A percentile compares a stretch with the other conserved stretches of the same genome.
Evolutionary conservation across 2,797 vertebrate genomes (phyloP).

Genomic region (Acanthopagrus latus): DNA sequence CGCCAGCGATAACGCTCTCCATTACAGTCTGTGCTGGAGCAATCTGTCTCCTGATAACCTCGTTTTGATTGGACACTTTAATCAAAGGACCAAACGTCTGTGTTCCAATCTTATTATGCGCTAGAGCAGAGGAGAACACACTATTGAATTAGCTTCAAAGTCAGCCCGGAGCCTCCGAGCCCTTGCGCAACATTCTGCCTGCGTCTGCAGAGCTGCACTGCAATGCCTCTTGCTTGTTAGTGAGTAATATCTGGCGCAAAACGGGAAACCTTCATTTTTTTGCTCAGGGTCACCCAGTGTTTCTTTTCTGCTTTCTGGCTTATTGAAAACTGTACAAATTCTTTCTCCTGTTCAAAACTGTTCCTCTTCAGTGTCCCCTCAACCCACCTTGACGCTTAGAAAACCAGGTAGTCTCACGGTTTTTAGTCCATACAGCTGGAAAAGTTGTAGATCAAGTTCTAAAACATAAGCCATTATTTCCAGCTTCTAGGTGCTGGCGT

Average conservation of each 20-base stretch:
- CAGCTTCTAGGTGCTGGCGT: slow-evolving; percentile 23
- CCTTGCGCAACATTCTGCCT: slow-evolving; percentile 16
- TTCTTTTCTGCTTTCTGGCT: slow-evolving; percentile 4
- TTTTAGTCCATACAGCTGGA: not conserved
- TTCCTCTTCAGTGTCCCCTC: not conserved
- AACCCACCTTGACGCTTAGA: not conserved
- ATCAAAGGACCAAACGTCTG: slow-evolving; percentile 72
- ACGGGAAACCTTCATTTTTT: slow-evolving; percentile 19
- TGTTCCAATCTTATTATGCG: slow-evolving; percentile 77
- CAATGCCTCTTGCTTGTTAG: slow-evolving; percentile 30
- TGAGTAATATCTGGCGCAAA: slow-evolving; percentile 39
- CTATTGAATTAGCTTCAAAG: slow-evolving; percentile 79
- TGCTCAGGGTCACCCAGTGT: not conserved
- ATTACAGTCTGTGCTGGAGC: slow-evolving; percentile 50
- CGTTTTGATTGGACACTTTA: slow-evolving; percentile 77
- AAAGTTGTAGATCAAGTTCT: not conserved
- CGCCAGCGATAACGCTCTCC: slow-evolving; percentile 59
- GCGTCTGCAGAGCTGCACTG: slow-evolving; percentile 35
- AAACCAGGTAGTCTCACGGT: not conserved
- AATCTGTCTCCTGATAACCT: slow-evolving; percentile 68
- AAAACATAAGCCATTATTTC: slow-evolving; percentile 14
- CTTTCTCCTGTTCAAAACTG: not conserved
- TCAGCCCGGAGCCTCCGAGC: slow-evolving; percentile 61
- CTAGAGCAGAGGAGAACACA: slow-evolving; percentile 64
- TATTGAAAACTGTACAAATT: not conserved